Evolutionary conservation across 2,113 vertebrate species (phyloP), one percentile per base, ranked within the genome.

Genomic region (Atrichornis clamosus): DNA sequence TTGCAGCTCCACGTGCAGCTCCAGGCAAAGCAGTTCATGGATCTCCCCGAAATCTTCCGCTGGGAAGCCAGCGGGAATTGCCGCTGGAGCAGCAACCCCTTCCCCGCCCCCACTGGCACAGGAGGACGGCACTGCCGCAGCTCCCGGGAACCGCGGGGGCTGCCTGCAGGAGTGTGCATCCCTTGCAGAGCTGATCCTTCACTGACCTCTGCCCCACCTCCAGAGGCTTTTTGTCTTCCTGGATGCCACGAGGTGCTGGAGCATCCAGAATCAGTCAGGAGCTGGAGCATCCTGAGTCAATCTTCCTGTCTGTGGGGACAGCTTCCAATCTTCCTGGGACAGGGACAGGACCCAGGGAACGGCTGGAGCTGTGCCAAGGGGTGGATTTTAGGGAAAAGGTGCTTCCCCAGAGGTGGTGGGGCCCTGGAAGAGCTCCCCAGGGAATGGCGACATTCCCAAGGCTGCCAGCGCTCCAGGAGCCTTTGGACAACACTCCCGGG

Each of bases 91-190:
- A 28, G 27, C 33, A 68, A 2, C 64, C 35, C 64, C 37, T 64
- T 2, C 49, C 12, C 41, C 74, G 75, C 17, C 47, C 37, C 22
- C 23, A 9, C 78, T 74, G 63, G 56, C 33, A 10, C 13, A 1
- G 21, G 20, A 39, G 23, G n/a, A 4, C 47, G 46, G n/a, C 6
- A 1, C 20, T 42, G 37, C 33, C 8, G 2, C 30, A 0, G 13
- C 56, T 53, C 15, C 55, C 42, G 16, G 1, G 46, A 21, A n/a
- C n/a, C n/a, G n/a, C n/a, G n/a, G n/a, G n/a, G n/a, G n/a, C n/a
- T n/a, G n/a, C n/a, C n/a, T n/a, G n/a, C n/a, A n/a, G n/a, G n/a
- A n/a, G n/a, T n/a, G n/a, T n/a, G n/a, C 32, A 0, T 39, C 42
- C 55, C 28, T 33, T 17, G 35, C 52, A 49, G 64, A 47, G 30